These are phyloP conservation scores for Neuroterus valhalla DNA, from an alignment of 1,140 invertebrate species.

Conservation along the genomic window DNA sequence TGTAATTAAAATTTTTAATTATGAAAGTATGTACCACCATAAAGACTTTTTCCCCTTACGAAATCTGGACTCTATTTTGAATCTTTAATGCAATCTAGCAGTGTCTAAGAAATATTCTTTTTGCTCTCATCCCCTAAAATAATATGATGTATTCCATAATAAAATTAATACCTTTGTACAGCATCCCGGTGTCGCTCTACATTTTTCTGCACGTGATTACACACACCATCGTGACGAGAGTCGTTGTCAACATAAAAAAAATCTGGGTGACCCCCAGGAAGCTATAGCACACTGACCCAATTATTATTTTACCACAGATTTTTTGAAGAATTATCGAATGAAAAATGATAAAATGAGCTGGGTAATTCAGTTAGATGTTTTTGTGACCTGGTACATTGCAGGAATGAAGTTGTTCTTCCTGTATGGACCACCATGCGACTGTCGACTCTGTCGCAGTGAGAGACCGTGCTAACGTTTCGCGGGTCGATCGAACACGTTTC, in stretches of 20 bases:
- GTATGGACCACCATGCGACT: conserved; percentile 55
- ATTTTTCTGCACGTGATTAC: conserved; percentile 43
- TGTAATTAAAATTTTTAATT: no score
- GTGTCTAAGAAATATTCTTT: neutral
- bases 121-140: neutral
- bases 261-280: neutral
- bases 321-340: neutral
- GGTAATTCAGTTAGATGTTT: neutral
- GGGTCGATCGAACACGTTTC: conserved; percentile 71
- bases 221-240: conserved; percentile 39
- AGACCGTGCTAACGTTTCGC: conserved; percentile 57
- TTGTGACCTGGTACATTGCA: neutral
- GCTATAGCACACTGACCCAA: neutral
- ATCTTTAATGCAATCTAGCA: no score
- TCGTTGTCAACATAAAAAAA: neutral
- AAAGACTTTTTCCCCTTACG: no score
- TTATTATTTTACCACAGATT: neutral
- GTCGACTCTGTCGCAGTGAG: conserved; percentile 69
- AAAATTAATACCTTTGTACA: conserved; percentile 51
- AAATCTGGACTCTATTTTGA: no score
- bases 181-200: conserved; percentile 46
- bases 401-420: conserved; percentile 6
- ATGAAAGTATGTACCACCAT: no score
- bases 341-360: neutral
- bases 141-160: no score